Evolutionary conservation across 2,113 vertebrate species (phyloP), one percentile per base, ranked within the genome.

Genomic region (Varanus komodoensis): DNA sequence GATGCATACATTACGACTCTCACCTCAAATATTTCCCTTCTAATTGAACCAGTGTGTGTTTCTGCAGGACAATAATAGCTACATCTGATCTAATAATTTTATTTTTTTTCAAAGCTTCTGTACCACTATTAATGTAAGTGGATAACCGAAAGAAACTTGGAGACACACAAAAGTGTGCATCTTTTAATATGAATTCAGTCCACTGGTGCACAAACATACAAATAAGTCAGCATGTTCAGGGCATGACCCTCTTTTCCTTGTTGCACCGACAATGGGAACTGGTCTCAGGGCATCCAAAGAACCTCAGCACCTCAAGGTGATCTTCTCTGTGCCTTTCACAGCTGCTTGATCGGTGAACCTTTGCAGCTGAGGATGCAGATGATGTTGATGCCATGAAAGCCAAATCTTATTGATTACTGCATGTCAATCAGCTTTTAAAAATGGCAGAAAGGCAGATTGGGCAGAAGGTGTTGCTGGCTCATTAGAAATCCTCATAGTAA

Each of bases 1-100:
- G 89, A 85, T 91, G 94, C 94, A 95, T 94, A 89, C 67, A 89
- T 93, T 95, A 95, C 92, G 93, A 93, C 88, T 79, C 88, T 67
- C n/a, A 73, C 93, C 82, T 87, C 64, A 84, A 90, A 1, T 67
- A 93, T 93, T 94, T 95, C 88, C 50, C 84, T 92, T 92, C 69
- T 83, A 93, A 92, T 85, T 83, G 73, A 90, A 75, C 15, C 68
- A 93, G 91, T 89, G 88, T 93, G 87, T 93, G 88, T 82, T n/a
- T 90, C 27, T 44, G 79, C 73, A 85, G 19, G 54, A n/a, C 3
- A 6, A 44, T 73, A 85, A 32, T 29, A 44, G 71, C 61, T 29
- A 69, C 61, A 75, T 78, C 34, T 29, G 61, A 69, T 68, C n/a
- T 79, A 69, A 68, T 54, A 90, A 89, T 91, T 89, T 6, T 48